These are phyloP conservation scores for Pantherophis guttatus DNA, from an alignment of 2,113 vertebrate species.

Conservation along the genomic window DNA sequence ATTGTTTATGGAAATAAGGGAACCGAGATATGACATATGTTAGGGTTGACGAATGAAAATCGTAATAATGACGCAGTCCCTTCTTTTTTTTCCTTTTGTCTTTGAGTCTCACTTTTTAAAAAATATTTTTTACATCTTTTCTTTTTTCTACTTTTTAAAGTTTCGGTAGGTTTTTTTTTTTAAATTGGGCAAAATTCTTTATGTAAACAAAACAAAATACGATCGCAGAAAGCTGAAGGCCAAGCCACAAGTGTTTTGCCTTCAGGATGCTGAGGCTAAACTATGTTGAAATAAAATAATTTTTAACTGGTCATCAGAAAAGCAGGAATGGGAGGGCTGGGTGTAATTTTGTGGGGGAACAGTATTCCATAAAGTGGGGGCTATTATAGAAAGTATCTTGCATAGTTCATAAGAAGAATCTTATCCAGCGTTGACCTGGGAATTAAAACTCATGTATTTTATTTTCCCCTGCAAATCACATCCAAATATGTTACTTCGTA, in stretches of 20 bases:
- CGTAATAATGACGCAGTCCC: background rate
- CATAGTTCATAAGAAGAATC: background rate
- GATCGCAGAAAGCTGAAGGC: background rate
- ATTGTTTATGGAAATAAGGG: background rate
- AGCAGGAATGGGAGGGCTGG: background rate
- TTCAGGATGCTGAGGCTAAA: background rate
- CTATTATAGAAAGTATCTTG: background rate
- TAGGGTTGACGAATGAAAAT: background rate
- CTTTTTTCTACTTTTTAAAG: background rate
- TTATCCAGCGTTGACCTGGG: background rate
- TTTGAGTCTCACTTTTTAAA: background rate
- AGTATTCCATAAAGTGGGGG: background rate
- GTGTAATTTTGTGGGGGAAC: fast-evolving
- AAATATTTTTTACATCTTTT: background rate
- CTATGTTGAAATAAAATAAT: background rate
- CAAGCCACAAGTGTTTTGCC: background rate
- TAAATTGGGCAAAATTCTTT: background rate
- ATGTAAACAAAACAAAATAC: background rate
- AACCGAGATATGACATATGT: background rate
- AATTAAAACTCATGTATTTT: background rate
- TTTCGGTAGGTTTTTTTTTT: background rate
- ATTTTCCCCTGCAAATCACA: background rate
- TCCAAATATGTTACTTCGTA: background rate
- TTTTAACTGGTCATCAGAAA: background rate
- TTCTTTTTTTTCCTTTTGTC: background rate